Conservation (phyloP, 2,113 vertebrate genomes). For the Entosphenus tridentatus region DNA sequence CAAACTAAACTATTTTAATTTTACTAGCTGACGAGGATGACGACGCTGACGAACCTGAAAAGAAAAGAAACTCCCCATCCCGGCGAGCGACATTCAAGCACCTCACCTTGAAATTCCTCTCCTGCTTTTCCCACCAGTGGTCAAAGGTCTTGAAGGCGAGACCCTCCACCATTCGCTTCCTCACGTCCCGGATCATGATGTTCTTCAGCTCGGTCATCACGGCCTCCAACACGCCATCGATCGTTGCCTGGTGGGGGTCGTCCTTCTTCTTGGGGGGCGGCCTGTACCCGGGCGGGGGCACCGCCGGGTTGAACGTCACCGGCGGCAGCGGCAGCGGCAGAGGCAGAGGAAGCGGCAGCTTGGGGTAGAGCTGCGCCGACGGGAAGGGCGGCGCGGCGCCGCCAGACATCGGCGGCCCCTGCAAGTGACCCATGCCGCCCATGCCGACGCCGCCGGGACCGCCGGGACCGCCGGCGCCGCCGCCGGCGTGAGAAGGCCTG, state of each 20-base stretch:
- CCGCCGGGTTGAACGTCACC: not conserved
- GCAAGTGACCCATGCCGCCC: slow-evolving; percentile 47
- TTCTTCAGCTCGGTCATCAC: slow-evolving; percentile 95
- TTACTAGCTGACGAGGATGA: not conserved
- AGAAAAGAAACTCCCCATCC: too few relatives aligned
- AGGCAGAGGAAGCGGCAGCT: not conserved
- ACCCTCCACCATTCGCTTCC: slow-evolving; percentile 95
- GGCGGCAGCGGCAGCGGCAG: not conserved
- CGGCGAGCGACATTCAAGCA: too few relatives aligned
- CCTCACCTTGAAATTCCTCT: slow-evolving; percentile 64
- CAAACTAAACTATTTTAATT: too few relatives aligned
- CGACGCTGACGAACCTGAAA: too few relatives aligned
- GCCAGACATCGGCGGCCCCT: slow-evolving; percentile 59
- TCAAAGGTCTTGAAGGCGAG: slow-evolving; percentile 90
- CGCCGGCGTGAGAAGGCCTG: too few relatives aligned
- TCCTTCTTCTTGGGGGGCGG: slow-evolving; percentile 79
- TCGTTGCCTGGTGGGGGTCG: slow-evolving; percentile 81
- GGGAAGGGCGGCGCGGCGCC: slow-evolving; percentile 35
- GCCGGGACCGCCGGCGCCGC: too few relatives aligned
- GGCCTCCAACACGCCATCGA: slow-evolving; percentile 71
- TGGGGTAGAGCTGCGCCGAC: not conserved
- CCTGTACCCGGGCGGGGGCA: not conserved
- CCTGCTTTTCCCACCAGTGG: slow-evolving; percentile 97
- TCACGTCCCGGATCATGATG: slow-evolving; percentile 95
- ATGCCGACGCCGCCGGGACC: slow-evolving; percentile 11